Conservation (phyloP, 2,113 vertebrate species). For the Oreocharis arfaki region DNA sequence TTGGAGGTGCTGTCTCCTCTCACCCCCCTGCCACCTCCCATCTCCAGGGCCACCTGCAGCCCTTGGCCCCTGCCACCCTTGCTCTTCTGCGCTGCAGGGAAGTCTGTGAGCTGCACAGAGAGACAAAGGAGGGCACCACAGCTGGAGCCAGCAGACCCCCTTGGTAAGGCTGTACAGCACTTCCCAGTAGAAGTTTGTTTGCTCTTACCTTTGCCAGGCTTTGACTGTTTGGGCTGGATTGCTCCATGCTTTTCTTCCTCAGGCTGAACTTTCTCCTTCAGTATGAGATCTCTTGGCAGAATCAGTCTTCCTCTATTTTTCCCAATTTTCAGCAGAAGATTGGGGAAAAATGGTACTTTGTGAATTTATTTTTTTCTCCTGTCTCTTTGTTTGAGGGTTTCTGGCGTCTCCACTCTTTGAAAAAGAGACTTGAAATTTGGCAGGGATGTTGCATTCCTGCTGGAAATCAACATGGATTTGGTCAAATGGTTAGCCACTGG, state of each 20-base stretch:
- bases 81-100: not conserved
- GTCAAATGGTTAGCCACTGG: not conserved
- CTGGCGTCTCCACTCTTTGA: conserved; percentile 3
- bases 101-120: rapidly evolving
- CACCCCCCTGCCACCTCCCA: not conserved
- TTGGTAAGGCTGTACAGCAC: not conserved
- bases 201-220: conserved; percentile 11
- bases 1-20: not conserved
- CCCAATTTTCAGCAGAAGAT: not conserved
- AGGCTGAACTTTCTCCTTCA: not conserved
- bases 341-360: not conserved
- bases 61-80: not conserved
- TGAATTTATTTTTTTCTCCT: not conserved
- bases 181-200: not conserved
- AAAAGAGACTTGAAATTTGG: conserved; percentile 34
- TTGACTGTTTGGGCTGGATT: not conserved
- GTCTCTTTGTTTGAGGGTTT: not conserved
- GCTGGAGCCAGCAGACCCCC: not conserved
- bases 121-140: not conserved
- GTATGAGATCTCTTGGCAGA: too few species aligned
- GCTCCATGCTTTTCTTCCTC: not conserved
- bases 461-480: not conserved
- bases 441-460: conserved; percentile 6
- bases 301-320: not conserved
- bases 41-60: not conserved